Evolutionary conservation across 2,797 vertebrate genomes (phyloP).

Genomic region (Myotis planiceps): DNA sequence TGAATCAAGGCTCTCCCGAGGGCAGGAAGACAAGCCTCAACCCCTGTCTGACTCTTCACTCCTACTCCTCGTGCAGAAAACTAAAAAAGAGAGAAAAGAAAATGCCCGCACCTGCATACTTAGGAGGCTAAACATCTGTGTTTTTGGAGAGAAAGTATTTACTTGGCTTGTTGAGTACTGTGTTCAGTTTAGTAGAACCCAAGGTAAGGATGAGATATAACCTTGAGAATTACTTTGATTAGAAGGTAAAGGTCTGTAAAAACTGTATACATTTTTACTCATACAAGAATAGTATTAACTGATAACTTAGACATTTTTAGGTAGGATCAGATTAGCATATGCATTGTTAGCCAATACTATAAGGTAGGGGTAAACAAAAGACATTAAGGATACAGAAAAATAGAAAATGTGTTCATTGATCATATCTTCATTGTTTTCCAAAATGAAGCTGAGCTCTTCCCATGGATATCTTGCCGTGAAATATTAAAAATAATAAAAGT

Average conservation of each 20-base stretch:
- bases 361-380: neutral
- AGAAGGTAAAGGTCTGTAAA: neutral
- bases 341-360: neutral
- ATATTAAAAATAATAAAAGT: conserved; percentile 28
- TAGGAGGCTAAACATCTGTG: neutral
- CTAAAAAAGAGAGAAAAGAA: neutral
- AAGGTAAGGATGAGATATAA: neutral
- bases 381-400: conserved; percentile 21
- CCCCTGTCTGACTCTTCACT: neutral
- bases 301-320: conserved; percentile 10
- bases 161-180: neutral
- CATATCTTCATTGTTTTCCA: conserved; percentile 39
- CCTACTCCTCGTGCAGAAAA: neutral
- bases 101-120: neutral
- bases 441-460: conserved; percentile 59
- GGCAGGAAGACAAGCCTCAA: too few relatives aligned
- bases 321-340: neutral
- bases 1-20: neutral
- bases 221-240: neutral
- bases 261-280: neutral
- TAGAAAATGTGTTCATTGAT: neutral
- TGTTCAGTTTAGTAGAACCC: neutral
- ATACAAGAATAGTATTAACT: neutral
- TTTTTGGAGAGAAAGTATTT: neutral
- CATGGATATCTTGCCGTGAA: conserved; percentile 38